Conservation (phyloP, 2,113 vertebrate genomes). For the Muscicapa adusta region DNA sequence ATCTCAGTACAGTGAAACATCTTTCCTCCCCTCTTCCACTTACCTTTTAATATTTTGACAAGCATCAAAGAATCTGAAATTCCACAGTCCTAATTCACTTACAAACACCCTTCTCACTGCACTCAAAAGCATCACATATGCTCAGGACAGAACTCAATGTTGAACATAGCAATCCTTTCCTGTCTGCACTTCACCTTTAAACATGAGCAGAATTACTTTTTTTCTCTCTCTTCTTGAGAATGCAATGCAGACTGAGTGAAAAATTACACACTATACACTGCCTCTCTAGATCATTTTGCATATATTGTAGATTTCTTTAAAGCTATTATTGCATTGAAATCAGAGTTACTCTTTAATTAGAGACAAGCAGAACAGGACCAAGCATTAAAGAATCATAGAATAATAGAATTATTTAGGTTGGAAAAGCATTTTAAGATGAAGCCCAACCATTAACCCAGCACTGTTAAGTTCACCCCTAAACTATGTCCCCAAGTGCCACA, state of each 20-base stretch:
- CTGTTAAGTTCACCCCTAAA: neutral
- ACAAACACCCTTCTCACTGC: neutral
- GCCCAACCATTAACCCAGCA: neutral
- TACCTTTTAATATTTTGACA: neutral
- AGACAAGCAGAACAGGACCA: neutral
- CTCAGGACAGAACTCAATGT: neutral
- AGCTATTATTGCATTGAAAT: neutral
- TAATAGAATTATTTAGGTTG: neutral
- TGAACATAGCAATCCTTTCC: neutral
- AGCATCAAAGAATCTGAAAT: neutral
- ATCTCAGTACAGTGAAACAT: neutral
- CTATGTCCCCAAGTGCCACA: neutral
- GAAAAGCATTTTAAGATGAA: neutral
- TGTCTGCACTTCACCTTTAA: neutral
- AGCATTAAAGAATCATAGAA: neutral
- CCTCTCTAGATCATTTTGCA: neutral
- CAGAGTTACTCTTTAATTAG: neutral
- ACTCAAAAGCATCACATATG: neutral
- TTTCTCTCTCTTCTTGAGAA: neutral
- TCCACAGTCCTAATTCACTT: neutral
- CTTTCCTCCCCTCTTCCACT: neutral
- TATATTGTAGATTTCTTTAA: neutral
- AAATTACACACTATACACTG: rapidly evolving
- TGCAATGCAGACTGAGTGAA: neutral
- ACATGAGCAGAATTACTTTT: neutral